Base-by-base conservation (phyloP, 2,797 vertebrate genomes). In the Spheniscus humboldti region DNA sequence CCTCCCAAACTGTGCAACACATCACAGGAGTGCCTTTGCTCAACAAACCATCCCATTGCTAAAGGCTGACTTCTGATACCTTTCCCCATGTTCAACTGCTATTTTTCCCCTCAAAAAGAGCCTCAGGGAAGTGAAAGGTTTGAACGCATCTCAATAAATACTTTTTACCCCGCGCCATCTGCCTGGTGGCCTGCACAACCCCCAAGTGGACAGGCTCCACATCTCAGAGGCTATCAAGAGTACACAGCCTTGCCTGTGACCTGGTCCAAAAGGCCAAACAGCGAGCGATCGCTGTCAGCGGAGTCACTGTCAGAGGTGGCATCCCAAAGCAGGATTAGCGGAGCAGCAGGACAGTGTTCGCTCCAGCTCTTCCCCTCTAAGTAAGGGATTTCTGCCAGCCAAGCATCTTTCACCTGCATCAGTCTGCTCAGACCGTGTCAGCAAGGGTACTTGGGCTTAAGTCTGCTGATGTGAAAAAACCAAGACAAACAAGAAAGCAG, bases 261-360 rank as follows among this genome's bases (percentile, higher is more conserved):
- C 43, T 37, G 30, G 20, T 63, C 50, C 3, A 0, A 92, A 90
- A 86, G 53, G 60, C 67, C 41, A 57, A 50, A 53, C 4, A 66
- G 74, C 0, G 2, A 90, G 30, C 3, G 8, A 59, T 18, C 0
- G 0, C 59, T 64, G 20, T 41, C 82, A 94, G 45, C 2, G 5
- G 59, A 60, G 60, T 55, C 72, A 39, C 56, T n/a, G 48, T 18
- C 48, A 88, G 41, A 80, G 41, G 17, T 0, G 0, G 24, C 41
- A 80, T 67, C 56, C 79, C 45, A 86, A 59, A 83, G 69, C 24
- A 85, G 47, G 37, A 82, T 69, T 31, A 74, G 14, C 1, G 0
- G 59, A 50, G 35, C 53, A 66, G 69, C 56, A 62, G 45, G 56
- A 67, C 56, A 79, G 63, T 0, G 0, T n/a, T 88, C 2, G 1